Evolutionary conservation across 2,113 vertebrate species (phyloP), one percentile per base, ranked within the genome.

Genomic region (Ciconia maguari): DNA sequence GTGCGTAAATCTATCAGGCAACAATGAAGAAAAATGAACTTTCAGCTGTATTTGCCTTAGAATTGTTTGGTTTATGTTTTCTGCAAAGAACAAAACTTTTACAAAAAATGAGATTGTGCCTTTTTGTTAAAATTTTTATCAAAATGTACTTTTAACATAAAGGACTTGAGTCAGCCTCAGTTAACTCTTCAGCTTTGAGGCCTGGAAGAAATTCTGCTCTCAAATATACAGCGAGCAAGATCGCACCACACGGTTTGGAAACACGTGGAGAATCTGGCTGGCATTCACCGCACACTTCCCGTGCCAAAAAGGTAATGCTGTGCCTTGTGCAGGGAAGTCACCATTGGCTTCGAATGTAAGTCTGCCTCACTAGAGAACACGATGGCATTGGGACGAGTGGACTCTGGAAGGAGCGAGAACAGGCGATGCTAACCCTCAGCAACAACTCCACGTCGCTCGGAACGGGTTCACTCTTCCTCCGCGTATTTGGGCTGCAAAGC

Each of bases 321-420:
- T 3, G 61, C 60, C 48, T 38, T 4, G 18, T 1, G 18, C 11
- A 6, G 24, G 10, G 3, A 14, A 16, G 16, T 1, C 9, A 7
- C 42, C 4, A 7, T 1, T 4, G 66, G 26, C 57, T 9, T 13
- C 36, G 3, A 5, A 3, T 0, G 1, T 3, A 10, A 4, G 9
- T 0, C 15, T 3, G 1, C 27, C 11, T 9, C 51, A 1, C 26
- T 1, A 5, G 41, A 6, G 52, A 13, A 19, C 24, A 5, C 0
- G 11, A 8, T 0, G 10, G 22, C 38, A 1, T 0, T 0, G 38
- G 27, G 48, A 4, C 4, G 2, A 16, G 30, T 2, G 7, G 27
- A 0, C 10, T 4, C 22, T 1, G 49, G 44, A 11, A 16, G 18
- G 58, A 5, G 24, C 6, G 2, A 9, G 5, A 13, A 17, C 16